phyloP scores from a whole-genome alignment of 2,888 invertebrate species.

The Oxyscelio sp. region DNA sequence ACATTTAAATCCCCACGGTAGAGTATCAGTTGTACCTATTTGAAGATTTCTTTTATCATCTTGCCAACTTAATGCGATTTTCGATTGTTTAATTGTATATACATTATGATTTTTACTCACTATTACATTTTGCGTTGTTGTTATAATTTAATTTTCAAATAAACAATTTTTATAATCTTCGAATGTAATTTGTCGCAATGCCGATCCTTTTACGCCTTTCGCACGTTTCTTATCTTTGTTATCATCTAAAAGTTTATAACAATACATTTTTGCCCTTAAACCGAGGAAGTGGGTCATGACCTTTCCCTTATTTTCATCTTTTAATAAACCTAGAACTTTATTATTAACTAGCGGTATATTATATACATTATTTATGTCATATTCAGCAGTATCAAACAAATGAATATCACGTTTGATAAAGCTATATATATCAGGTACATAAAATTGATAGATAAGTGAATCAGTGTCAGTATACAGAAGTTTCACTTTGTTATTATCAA shows the following conservation, averaged over 20 bases:
- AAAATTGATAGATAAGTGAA: too few species aligned
- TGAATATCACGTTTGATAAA: conserved; percentile 72
- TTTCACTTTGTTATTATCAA: conserved; percentile 52
- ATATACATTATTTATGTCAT: too few species aligned
- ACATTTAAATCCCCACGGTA: background rate
- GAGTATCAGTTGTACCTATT: background rate
- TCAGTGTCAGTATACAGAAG: conserved; percentile 82
- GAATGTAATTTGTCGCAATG: background rate
- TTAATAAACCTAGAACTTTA: conserved; percentile 63
- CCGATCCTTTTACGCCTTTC: background rate
- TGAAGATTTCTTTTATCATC: background rate
- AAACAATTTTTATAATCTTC: background rate
- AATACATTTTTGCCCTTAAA: background rate
- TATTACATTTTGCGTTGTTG: background rate
- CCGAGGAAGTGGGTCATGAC: background rate
- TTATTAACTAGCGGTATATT: conserved; percentile 74
- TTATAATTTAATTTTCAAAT: background rate
- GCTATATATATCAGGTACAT: conserved; percentile 84
- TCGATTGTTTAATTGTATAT: background rate
- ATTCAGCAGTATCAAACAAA: conserved; percentile 81
- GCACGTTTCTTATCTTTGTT: background rate
- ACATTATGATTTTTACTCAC: background rate
- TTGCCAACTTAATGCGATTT: too few species aligned
- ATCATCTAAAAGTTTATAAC: background rate
- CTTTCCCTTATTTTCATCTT: background rate